Conservation (phyloP, 2,113 vertebrate species). For the Gallinago paraguaiae region DNA sequence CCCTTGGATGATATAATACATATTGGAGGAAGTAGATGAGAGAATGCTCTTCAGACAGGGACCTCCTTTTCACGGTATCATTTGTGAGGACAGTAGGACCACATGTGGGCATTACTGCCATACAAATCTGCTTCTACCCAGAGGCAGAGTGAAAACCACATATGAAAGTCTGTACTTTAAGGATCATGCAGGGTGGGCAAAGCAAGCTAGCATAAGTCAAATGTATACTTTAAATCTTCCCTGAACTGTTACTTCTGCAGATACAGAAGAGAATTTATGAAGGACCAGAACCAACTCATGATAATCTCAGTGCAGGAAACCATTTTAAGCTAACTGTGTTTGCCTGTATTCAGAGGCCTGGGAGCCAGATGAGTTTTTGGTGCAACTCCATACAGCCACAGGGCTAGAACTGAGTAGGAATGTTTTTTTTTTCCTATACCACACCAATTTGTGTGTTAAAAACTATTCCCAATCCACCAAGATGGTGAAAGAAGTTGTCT, state of each 20-base stretch:
- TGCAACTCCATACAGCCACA: background rate
- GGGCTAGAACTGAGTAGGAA: background rate
- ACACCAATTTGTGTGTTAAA: background rate
- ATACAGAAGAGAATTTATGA: background rate
- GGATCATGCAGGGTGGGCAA: background rate
- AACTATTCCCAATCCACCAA: background rate
- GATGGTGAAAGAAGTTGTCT: background rate
- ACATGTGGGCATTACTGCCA: background rate
- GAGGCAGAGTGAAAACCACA: background rate
- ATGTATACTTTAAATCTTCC: background rate
- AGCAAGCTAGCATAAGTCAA: background rate
- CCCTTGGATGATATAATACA: background rate
- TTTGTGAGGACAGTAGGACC: background rate
- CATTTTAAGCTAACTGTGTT: background rate
- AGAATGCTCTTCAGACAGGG: background rate
- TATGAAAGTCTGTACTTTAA: background rate
- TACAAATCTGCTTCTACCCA: background rate
- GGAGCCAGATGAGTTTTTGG: constrained; percentile 1
- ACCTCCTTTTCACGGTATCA: background rate
- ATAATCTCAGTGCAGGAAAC: background rate
- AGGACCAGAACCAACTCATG: background rate
- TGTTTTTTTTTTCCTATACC: background rate
- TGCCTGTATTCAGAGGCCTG: background rate
- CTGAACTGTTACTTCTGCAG: background rate
- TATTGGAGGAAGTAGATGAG: background rate